A percentile compares a stretch with the other conserved stretches of the same genome.
These are phyloP conservation scores for Drosophila bipectinata DNA, from an alignment of 1,140 invertebrate genomes.

Conservation along the genomic window DNA sequence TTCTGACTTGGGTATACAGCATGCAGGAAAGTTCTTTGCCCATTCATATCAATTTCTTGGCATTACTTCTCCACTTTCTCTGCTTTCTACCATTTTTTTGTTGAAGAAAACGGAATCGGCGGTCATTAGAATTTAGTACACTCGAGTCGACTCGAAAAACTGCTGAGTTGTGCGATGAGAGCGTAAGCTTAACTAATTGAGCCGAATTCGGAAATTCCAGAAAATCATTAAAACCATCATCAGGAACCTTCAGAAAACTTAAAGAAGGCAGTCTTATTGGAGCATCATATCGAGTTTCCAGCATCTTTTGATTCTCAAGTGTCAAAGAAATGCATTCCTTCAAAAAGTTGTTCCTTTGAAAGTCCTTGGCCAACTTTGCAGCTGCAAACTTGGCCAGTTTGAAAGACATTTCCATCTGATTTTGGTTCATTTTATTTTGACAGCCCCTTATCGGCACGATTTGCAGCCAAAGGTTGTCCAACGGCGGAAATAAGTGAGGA, in stretches of 20 bases:
- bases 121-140: slow-evolving; percentile 54
- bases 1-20: slow-evolving; percentile 24
- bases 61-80: slow-evolving; percentile 57
- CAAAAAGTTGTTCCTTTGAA: slow-evolving; percentile 42
- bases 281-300: background rate
- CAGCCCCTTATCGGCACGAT: no score
- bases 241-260: slow-evolving; percentile 14
- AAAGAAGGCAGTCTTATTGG: slow-evolving; percentile 7
- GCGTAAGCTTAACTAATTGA: slow-evolving; percentile 33
- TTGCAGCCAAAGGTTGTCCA: no score
- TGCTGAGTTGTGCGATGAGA: slow-evolving; percentile 50
- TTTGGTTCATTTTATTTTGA: background rate
- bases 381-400: slow-evolving; percentile 8
- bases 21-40: slow-evolving; percentile 69
- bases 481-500: background rate
- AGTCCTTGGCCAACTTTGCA: slow-evolving; percentile 33
- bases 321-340: slow-evolving; percentile 18
- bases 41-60: slow-evolving; percentile 75
- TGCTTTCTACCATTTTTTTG: slow-evolving; percentile 41
- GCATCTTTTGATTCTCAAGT: slow-evolving; percentile 22
- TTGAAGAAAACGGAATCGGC: slow-evolving; percentile 33
- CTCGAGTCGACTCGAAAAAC: slow-evolving; percentile 34
- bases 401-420: slow-evolving; percentile 30
- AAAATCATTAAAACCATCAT: slow-evolving; percentile 3
- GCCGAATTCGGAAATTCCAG: background rate